Base-by-base conservation (phyloP, 2,113 vertebrate genomes). In the Pedetes capensis region DNA sequence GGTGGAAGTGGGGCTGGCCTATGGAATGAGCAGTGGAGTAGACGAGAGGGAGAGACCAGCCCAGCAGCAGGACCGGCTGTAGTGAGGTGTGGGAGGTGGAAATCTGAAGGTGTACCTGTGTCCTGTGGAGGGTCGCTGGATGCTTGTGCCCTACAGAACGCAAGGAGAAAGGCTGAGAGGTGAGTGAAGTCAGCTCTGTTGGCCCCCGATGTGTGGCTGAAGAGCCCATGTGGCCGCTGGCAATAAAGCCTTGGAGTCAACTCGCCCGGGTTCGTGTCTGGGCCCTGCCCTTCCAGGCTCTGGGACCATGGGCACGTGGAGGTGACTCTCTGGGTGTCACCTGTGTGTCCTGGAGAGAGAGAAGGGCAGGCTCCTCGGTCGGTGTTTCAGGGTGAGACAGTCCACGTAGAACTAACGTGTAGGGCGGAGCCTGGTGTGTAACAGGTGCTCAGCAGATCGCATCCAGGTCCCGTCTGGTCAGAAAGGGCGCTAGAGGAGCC, bases 171-270 rank as follows among this genome's bases (percentile, higher is more conserved):
- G n/a, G n/a, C 57, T 57, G 63, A 14, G 20, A 44, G 27, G 20
- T 8, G 10, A 9, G 53, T 10, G 20, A 7, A 10, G 53, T 22
- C 47, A 10, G 69, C 63, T 64, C 25, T 0, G 0, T 1, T 0
- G 11, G 66, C 25, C 11, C 42, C 29, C 2, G 0, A 4, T 2
- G 0, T 0, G 25, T 13, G n/a, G 20, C 81, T 0, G 47, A 14
- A 0, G 39, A 22, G 53, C 85, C 75, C 13, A 0, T 0, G 0
- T 4, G 79, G 66, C 25, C 0, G 5, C 3, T 2, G 20, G 10
- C 3, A 5, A 1, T 0, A 3, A 1, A 2, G 39, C 53, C 13
- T 61, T 0, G 1, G 64, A 17, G 59, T 18, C 63, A 2, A 39
- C 68, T 29, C 9, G 69, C 34, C 57, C 27, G 68, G n/a, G 27